Percentiles rank a stretch among this genome's conserved stretches.
phyloP scores from a whole-genome alignment of 1,140 invertebrate species.

The Liolophura sinensis region DNA sequence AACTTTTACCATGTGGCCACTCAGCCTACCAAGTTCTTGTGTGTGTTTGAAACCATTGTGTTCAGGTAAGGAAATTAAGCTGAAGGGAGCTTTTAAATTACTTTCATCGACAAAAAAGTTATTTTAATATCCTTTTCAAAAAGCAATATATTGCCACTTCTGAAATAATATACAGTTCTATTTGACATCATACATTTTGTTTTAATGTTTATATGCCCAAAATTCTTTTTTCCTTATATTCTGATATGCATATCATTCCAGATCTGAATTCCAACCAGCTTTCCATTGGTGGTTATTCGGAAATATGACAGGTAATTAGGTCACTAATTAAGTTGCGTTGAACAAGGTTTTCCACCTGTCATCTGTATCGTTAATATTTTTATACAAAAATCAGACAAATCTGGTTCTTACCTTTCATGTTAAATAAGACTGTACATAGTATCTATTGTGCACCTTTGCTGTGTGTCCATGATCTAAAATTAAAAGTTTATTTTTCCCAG shows the following conservation, averaged over 20 bases:
- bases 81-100: background rate
- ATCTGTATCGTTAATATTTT: too few relatives aligned
- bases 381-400: too few relatives aligned
- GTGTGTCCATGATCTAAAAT: too few relatives aligned
- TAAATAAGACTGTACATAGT: too few relatives aligned
- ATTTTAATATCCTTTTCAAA: background rate
- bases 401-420: too few relatives aligned
- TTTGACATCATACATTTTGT: too few relatives aligned
- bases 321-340: background rate
- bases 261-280: conserved; percentile 86
- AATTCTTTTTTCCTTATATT: conserved; percentile 2
- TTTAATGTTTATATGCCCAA: background rate
- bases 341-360: too few relatives aligned
- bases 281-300: conserved; percentile 95
- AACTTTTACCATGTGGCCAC: conserved; percentile 99
- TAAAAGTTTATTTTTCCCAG: too few relatives aligned
- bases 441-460: too few relatives aligned
- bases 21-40: conserved; percentile 90
- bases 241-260: conserved; percentile 67
- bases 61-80: conserved; percentile 29
- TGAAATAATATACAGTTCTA: too few relatives aligned
- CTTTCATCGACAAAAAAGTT: background rate
- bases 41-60: conserved; percentile 87
- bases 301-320: conserved; percentile 80
- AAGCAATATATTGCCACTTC: background rate